Evolutionary conservation across 1,140 invertebrate genomes (phyloP), one percentile per base, ranked within the genome.

Genomic region (Muscidifurax raptorellus): DNA sequence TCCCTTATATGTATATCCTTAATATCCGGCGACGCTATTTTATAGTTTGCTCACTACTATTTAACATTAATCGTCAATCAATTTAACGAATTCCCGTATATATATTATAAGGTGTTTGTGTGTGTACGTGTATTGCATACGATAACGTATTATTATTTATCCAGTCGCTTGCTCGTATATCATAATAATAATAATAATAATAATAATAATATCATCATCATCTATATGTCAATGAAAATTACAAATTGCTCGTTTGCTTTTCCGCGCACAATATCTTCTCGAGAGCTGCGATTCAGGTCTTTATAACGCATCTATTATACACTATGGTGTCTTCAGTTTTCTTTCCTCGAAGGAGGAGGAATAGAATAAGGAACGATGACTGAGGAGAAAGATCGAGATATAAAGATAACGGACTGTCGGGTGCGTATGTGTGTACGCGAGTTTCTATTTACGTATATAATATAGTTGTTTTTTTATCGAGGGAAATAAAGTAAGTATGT

Each of bases 71-170:
- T 15, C n/a, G 75, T 13, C 32, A 71, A n/a, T 75, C 44, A 44
- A 27, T 71, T 82, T 36, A 77, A 52, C 74, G 18, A 80, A 80
- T 80, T 44, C 79, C 13, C 66, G 75, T 76, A 83, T 18, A 79
- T 76, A 83, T 18, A 79, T 71, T 47, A 36, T 59, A 59, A n/a
- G 18, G 52, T 59, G 10, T 52, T 5, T 67, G 27, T 28, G 27
- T 67, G 36, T 52, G 18, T 59, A 18, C 22, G 1, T 59, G 15
- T 59, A 10, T 47, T 59, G 0, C n/a, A 18, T 47, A 59, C n/a
- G n/a, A 59, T 59, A 59, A 59, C 5, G 18, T 59, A 36, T 36
- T 9, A 40, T 59, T 13, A 59, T 6, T 59, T 47, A 40, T 7
- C 76, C 28, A 74, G 64, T 83, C 28, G 44, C 66, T 78, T 77